A percentile compares a stretch with the other conserved stretches of the same genome.
phyloP scores from a whole-genome alignment of 2,888 invertebrate genomes.

The Seladonia tumulorum region DNA sequence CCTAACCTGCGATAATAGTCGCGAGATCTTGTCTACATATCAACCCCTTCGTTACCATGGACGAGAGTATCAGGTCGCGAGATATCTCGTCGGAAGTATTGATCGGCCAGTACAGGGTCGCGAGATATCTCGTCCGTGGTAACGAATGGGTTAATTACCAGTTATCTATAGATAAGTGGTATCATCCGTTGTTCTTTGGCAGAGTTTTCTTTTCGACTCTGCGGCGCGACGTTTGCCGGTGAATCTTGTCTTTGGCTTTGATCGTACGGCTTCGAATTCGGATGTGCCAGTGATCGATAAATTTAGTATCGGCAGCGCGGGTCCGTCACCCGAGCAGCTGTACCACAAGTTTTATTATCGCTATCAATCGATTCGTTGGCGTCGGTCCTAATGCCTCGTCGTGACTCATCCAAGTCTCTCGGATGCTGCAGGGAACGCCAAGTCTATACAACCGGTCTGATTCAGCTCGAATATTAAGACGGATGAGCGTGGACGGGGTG shows the following conservation, averaged over 20 bases:
- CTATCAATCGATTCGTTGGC: constrained; percentile 51
- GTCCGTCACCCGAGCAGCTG: constrained; percentile 11
- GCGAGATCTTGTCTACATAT: not conserved
- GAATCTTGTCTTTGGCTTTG: not conserved
- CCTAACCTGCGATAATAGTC: not conserved
- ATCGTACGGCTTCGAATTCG: not conserved
- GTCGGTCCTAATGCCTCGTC: constrained; percentile 41
- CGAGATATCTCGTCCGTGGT: too few relatives aligned
- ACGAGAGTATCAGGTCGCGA: too few relatives aligned
- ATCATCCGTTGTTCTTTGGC: not conserved
- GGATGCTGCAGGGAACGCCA: not conserved
- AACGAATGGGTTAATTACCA: not conserved
- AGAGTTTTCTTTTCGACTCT: not conserved
- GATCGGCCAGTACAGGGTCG: too few relatives aligned
- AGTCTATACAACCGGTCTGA: constrained; percentile 1
- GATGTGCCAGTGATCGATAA: constrained; percentile 15
- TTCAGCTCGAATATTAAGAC: constrained; percentile 1
- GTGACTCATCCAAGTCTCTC: constrained; percentile 42
- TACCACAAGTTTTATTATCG: constrained; percentile 40
- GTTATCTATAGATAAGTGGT: not conserved
- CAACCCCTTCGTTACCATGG: too few relatives aligned
- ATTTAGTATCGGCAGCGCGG: constrained; percentile 33
- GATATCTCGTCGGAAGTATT: too few relatives aligned
- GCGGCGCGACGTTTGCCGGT: not conserved
- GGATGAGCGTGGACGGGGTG: not conserved